Conservation (phyloP, 1,140 invertebrate genomes). For the Dreissena polymorpha region DNA sequence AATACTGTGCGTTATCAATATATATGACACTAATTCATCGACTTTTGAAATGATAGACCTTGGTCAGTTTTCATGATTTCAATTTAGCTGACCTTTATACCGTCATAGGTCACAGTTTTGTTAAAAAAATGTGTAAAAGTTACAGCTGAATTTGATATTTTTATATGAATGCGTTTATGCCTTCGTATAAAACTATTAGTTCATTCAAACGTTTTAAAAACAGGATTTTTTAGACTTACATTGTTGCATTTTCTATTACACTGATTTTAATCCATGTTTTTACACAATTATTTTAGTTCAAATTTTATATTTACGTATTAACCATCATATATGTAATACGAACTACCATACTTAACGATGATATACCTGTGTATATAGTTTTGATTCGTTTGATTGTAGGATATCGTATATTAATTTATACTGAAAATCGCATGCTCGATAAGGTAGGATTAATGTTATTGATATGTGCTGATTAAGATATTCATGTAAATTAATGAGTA, state of each 20-base stretch:
- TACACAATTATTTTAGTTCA: background rate
- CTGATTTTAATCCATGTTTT: background rate
- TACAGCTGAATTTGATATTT: too few relatives aligned
- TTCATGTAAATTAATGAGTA: too few relatives aligned
- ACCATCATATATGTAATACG: too few relatives aligned
- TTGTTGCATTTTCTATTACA: background rate
- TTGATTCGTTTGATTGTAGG: background rate
- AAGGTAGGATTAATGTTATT: slow-evolving; percentile 1
- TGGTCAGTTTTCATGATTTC: background rate
- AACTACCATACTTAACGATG: background rate
- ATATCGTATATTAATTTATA: background rate
- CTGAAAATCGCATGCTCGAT: background rate
- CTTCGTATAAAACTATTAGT: too few relatives aligned
- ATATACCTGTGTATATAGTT: background rate
- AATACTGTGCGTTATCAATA: too few relatives aligned
- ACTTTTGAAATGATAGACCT: background rate
- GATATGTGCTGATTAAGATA: background rate
- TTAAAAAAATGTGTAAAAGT: too few relatives aligned
- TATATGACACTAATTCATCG: background rate
- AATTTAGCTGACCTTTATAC: too few relatives aligned
- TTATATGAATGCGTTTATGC: too few relatives aligned
- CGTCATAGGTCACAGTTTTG: too few relatives aligned
- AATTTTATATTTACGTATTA: background rate
- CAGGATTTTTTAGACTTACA: background rate
- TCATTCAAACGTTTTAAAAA: too few relatives aligned